phyloP scores from a whole-genome alignment of 2,888 invertebrate species.

The Pollenia amentaria region DNA sequence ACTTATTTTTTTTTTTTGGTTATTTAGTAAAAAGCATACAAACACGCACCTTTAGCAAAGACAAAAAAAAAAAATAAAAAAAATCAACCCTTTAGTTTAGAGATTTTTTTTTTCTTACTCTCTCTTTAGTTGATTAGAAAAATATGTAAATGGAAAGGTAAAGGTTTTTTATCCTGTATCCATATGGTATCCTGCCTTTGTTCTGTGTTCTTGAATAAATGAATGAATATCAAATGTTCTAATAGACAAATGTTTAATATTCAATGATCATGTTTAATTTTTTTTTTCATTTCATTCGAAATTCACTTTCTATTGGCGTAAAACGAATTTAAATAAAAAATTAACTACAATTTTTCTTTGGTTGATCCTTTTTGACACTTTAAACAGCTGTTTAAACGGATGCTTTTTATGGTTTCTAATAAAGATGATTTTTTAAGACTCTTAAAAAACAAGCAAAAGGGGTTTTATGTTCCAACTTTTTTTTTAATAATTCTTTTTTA shows the following conservation, averaged over 20 bases:
- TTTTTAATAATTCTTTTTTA: neutral
- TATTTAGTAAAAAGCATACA: conserved; percentile 62
- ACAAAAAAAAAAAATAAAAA: too few relatives aligned
- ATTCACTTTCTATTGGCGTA: conserved; percentile 17
- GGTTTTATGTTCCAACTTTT: neutral
- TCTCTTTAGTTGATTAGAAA: conserved; percentile 56
- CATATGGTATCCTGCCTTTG: conserved; percentile 53
- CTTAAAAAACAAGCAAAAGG: neutral
- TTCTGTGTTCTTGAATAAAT: conserved; percentile 12
- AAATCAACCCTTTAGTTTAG: conserved; percentile 63
- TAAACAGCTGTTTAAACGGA: conserved; percentile 56
- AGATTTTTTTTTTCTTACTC: conserved; percentile 45
- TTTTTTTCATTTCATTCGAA: neutral
- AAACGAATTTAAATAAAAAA: neutral
- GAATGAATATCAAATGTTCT: conserved; percentile 8
- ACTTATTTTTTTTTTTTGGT: conserved; percentile 46
- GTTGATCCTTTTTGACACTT: conserved; percentile 46
- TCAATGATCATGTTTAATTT: conserved; percentile 40
- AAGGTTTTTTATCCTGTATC: conserved; percentile 62
- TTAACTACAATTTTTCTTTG: conserved; percentile 2
- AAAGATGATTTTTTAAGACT: conserved; percentile 1
- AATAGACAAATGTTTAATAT: conserved; percentile 25
- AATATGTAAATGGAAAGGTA: conserved; percentile 66
- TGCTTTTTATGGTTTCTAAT: conserved; percentile 14
- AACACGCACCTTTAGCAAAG: conserved; percentile 70